phyloP scores from a whole-genome alignment of 2,888 invertebrate species.

The Temnothorax ravouxi region DNA sequence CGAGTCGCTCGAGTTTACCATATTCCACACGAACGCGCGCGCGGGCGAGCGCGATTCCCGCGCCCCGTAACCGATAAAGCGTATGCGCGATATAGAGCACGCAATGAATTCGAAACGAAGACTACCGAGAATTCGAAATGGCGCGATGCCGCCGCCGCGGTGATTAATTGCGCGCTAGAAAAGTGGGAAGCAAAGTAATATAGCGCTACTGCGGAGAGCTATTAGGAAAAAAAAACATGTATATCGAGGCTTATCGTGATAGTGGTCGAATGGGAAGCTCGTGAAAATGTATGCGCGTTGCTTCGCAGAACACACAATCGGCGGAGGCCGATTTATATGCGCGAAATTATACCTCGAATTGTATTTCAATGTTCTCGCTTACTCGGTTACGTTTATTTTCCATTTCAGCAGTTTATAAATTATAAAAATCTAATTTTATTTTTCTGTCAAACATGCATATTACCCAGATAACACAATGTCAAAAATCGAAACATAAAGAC shows the following conservation, averaged over 20 bases:
- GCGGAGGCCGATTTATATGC: not conserved
- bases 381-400: conserved; percentile 7
- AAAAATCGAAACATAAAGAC: too few species aligned
- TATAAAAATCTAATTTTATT: not conserved
- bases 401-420: not conserved
- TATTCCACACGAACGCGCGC: conserved; percentile 41
- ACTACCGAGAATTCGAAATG: conserved; percentile 43
- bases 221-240: not conserved
- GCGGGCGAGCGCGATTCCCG: conserved; percentile 18
- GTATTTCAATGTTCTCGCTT: conserved; percentile 4
- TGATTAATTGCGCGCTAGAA: conserved; percentile 60
- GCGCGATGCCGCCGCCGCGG: conserved; percentile 24
- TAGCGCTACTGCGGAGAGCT: not conserved
- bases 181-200: conserved; percentile 53
- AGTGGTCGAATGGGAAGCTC: not conserved
- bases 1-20: conserved; percentile 30
- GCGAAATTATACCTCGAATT: conserved; percentile 1
- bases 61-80: conserved; percentile 23
- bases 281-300: conserved; percentile 31
- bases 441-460: not conserved
- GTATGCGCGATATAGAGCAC: conserved; percentile 23
- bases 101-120: conserved; percentile 41
- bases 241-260: conserved; percentile 42
- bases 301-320: not conserved
- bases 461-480: too few species aligned